These are phyloP conservation scores for Trachelus iudaicus DNA, from an alignment of 2,888 invertebrate species.

Conservation along the genomic window DNA sequence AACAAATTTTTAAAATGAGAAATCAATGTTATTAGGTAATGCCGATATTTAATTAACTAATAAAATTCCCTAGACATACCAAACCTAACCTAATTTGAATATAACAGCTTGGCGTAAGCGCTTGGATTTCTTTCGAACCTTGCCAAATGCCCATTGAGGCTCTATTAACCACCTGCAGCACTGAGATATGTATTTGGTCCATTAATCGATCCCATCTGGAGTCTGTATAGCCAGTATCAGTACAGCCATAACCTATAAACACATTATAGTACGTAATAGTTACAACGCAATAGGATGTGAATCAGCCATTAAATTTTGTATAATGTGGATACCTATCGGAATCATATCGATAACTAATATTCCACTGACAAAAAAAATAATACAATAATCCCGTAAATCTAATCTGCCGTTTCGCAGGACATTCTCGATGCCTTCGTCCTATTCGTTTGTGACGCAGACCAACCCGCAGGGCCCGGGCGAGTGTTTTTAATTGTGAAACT, in stretches of 20 bases:
- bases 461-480: slow-evolving; percentile 19
- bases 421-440: not conserved
- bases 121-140: not conserved
- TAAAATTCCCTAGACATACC: not conserved
- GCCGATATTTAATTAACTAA: not conserved
- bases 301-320: not conserved
- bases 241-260: not conserved
- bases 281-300: not conserved
- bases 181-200: not conserved
- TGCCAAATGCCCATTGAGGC: not conserved
- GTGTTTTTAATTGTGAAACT: slow-evolving; percentile 46
- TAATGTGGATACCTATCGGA: not conserved
- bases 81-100: not conserved
- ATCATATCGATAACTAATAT: not conserved
- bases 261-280: not conserved
- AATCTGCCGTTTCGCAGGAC: not conserved
- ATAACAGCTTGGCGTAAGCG: not conserved
- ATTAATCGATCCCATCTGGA: not conserved
- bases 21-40: not conserved
- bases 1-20: not conserved
- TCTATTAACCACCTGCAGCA: not conserved
- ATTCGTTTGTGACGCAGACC: not conserved
- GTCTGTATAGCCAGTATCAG: not conserved
- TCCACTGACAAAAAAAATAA: not conserved
- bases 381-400: not conserved